Percentiles rank a stretch among this genome's conserved stretches.
Evolutionary conservation across 2,888 invertebrate species (phyloP).

Genomic region (Cotesia congregata): DNA sequence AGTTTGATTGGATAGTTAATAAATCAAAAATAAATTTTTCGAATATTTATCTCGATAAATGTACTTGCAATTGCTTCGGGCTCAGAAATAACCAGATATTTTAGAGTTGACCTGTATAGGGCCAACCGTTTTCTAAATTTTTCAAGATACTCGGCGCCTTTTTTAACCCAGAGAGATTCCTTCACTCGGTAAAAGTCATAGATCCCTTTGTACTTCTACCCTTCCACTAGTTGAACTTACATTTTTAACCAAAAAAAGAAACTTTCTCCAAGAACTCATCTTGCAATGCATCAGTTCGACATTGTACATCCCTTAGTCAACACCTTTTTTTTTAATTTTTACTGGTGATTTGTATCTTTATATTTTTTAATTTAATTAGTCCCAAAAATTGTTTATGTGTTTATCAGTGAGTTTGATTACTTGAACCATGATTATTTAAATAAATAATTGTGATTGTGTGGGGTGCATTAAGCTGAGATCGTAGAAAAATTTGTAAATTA

Average conservation of each 20-base stretch:
- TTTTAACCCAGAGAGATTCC: slow-evolving; percentile 44
- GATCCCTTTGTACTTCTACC: slow-evolving; percentile 44
- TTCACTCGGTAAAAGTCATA: slow-evolving; percentile 46
- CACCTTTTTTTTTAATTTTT: neutral
- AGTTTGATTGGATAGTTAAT: no score
- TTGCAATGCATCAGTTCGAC: slow-evolving; percentile 25
- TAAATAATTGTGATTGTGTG: no score
- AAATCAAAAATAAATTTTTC: no score
- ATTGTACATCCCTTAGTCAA: neutral
- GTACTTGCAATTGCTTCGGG: no score
- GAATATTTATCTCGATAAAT: no score
- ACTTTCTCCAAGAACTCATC: slow-evolving; percentile 48
- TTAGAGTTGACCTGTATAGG: neutral
- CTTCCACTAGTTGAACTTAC: slow-evolving; percentile 40
- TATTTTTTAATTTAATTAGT: neutral
- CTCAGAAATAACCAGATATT: no score
- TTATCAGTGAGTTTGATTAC: no score
- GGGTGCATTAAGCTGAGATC: no score
- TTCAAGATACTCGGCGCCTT: neutral
- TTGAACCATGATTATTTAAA: no score
- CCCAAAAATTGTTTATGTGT: no score
- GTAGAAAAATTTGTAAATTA: no score
- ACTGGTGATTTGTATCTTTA: neutral
- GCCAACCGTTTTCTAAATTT: neutral
- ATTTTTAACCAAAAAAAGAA: slow-evolving; percentile 39